These are phyloP conservation scores for Aphis gossypii DNA, from an alignment of 1,140 invertebrate genomes.

Conservation along the genomic window DNA sequence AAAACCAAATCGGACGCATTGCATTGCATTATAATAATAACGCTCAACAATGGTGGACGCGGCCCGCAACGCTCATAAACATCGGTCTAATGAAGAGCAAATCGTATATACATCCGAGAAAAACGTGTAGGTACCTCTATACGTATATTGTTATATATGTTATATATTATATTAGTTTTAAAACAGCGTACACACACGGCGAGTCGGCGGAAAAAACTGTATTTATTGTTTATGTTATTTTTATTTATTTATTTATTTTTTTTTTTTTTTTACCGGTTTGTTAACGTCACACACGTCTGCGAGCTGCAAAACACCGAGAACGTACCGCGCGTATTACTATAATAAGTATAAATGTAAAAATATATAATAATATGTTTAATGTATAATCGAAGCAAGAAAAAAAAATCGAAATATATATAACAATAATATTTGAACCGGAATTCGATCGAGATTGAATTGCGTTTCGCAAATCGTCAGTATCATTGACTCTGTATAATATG, in stretches of 20 bases:
- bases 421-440: slow-evolving; percentile 25
- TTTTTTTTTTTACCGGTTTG: slow-evolving; percentile 17
- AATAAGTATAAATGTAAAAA: neutral
- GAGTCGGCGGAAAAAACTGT: neutral
- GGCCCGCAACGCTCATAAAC: neutral
- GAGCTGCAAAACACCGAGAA: neutral
- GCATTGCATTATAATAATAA: neutral
- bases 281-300: neutral
- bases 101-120: neutral
- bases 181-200: neutral
- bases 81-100: slow-evolving; percentile 7
- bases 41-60: neutral
- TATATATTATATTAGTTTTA: neutral
- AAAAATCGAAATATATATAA: neutral
- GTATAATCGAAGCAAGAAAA: neutral
- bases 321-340: neutral
- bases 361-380: neutral
- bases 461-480: neutral
- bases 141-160: neutral
- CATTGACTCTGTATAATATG: neutral
- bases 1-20: neutral
- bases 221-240: neutral
- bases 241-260: neutral
- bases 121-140: neutral
- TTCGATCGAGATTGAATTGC: slow-evolving; percentile 21